phyloP scores from a whole-genome alignment of 2,113 vertebrate genomes.

The Toxotes chatareus region DNA sequence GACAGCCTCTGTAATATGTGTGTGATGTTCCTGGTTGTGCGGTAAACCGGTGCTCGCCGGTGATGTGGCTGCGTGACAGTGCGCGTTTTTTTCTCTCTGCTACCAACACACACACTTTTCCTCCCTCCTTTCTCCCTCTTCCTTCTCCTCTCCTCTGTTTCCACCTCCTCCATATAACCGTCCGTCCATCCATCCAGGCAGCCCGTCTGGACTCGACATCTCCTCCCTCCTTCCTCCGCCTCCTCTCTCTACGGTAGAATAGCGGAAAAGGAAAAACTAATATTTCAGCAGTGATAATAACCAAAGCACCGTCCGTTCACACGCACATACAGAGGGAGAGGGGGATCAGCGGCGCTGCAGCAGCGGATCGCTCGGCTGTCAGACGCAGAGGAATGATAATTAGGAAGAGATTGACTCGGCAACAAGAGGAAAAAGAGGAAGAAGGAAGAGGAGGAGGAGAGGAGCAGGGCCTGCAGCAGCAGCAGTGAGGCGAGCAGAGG shows the following conservation, averaged over 20 bases:
- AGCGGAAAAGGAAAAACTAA: constrained; percentile 41
- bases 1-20: neutral
- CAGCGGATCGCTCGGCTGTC: constrained; percentile 59
- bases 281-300: constrained; percentile 49
- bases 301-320: constrained; percentile 33
- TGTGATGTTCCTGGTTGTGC: constrained; percentile 1
- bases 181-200: constrained; percentile 47
- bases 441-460: constrained; percentile 37
- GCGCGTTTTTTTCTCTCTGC: constrained; percentile 22
- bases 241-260: constrained; percentile 31
- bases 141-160: constrained; percentile 14
- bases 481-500: constrained; percentile 28
- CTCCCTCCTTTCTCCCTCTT: constrained; percentile 36
- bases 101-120: constrained; percentile 8
- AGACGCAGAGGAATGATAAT: constrained; percentile 77
- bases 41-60: neutral
- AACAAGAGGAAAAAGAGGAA: constrained; percentile 50
- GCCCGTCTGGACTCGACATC: constrained; percentile 53
- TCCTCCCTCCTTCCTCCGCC: constrained; percentile 33
- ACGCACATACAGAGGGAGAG: neutral
- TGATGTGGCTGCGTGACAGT: constrained; percentile 38
- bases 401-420: constrained; percentile 69
- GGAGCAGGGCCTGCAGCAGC: constrained; percentile 42
- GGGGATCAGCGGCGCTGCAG: constrained; percentile 50
- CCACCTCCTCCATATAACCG: constrained; percentile 39